Percentiles rank a stretch among this genome's conserved stretches.
phyloP scores from a whole-genome alignment of 1,140 invertebrate species.

The Caenorhabditis briggsae region DNA sequence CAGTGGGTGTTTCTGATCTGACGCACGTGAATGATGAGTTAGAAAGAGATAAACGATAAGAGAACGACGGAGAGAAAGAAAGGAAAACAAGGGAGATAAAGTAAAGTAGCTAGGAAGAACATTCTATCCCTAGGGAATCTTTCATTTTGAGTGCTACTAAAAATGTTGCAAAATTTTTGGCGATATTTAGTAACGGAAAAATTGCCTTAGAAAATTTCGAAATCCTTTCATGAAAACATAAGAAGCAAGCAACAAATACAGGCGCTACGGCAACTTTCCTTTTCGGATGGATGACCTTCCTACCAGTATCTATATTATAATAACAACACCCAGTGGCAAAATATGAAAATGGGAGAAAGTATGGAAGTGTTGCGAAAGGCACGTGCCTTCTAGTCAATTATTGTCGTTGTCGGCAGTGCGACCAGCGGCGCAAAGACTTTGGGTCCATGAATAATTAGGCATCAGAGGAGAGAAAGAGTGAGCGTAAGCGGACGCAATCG shows the following conservation, averaged over 20 bases:
- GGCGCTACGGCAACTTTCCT: neutral
- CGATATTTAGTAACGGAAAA: neutral
- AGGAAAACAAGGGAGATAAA: conserved; percentile 5
- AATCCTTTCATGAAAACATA: conserved; percentile 24
- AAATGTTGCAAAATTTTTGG: neutral
- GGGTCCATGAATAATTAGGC: conserved; percentile 51
- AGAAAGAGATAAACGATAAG: conserved; percentile 1
- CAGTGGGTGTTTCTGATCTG: neutral
- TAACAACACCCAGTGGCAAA: neutral
- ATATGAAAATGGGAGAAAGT: conserved; percentile 4
- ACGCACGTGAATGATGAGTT: conserved; percentile 15
- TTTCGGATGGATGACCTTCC: conserved; percentile 50
- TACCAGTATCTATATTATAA: conserved; percentile 40
- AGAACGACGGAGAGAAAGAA: neutral
- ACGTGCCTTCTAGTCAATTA: conserved; percentile 51
- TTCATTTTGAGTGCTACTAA: neutral
- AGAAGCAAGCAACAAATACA: neutral
- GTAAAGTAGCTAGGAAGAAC: neutral
- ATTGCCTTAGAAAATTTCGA: neutral
- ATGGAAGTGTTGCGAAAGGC: conserved; percentile 1
- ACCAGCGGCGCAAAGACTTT: conserved; percentile 11
- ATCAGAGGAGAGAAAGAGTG: neutral
- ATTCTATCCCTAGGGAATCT: neutral
- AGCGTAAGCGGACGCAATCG: conserved; percentile 21
- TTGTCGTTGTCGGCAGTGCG: neutral